Base-by-base conservation (phyloP, 2,797 vertebrate species). In the Hydrophis major region DNA sequence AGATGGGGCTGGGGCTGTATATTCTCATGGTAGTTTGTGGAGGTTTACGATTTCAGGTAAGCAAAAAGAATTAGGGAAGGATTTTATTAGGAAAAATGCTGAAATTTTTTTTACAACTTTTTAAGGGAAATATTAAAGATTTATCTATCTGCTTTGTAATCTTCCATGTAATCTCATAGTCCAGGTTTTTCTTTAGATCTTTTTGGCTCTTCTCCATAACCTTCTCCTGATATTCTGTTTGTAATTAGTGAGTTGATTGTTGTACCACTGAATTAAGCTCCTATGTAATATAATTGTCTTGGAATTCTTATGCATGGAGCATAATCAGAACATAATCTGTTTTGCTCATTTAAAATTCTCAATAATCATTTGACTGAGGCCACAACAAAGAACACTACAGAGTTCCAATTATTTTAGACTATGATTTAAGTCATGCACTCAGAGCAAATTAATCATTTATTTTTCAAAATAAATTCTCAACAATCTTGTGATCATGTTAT, bases 21-120 rank as follows among this genome's bases (percentile, higher is more conserved):
- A 63, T 66, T 27, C 37, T 74, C 2, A 12, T 86, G 27, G 32
- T 92, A 32, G 27, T 42, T 12, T 88, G 6, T 1, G 22, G 63
- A 16, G 53, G 18, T 13, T 90, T 91, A 27, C 86, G 3, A n/a
- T 37, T 86, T 53, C 90, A 93, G 93, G 93, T 93, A 86, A 91
- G 93, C 16, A n/a, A 56, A 28, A 74, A 78, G 20, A 57, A 53
- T 18, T 53, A 50, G 22, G 42, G 20, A 50, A 59, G 57, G 2
- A 22, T n/a, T 90, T 37, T 4, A 47, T 83, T 74, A 12, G 8
- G 53, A 3, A 50, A 47, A 42, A 61, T 28, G 53, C 63, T 74
- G 63, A 42, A 27, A 88, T 57, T 63, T 12, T 16, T 22, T 20
- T 69, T 20, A 20, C 20, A 89, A 37, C 7, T 11, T 8, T 14